These are phyloP conservation scores for Paramacrobiotus metropolitanus DNA, from an alignment of 1,140 invertebrate genomes.

Conservation along the genomic window DNA sequence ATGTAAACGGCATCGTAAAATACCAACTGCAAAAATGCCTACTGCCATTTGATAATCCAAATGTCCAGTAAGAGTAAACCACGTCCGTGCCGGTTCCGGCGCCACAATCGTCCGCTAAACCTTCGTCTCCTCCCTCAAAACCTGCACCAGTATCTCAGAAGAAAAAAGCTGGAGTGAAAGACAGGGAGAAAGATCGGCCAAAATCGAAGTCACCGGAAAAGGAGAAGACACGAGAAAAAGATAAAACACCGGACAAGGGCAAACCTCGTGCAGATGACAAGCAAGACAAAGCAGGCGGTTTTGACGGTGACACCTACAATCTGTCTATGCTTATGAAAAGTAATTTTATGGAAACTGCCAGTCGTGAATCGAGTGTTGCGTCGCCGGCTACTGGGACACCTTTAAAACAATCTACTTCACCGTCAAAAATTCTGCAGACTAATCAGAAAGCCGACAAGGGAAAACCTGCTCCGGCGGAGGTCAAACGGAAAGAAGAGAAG, in stretches of 20 bases:
- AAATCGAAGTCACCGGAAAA: conserved; percentile 5
- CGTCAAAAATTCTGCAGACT: neutral
- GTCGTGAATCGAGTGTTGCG: neutral
- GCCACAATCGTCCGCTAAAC: too few relatives aligned
- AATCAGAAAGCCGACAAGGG: too few relatives aligned
- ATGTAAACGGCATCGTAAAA: too few relatives aligned
- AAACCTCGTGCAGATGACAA: neutral
- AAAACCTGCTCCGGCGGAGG: too few relatives aligned
- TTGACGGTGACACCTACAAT: neutral
- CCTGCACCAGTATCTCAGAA: neutral
- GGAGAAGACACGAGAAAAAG: conserved; percentile 5
- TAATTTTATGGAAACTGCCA: neutral
- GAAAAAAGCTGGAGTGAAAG: conserved; percentile 35
- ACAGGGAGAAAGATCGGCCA: conserved; percentile 58
- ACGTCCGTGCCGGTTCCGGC: too few relatives aligned
- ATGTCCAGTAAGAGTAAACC: too few relatives aligned
- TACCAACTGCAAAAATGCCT: too few relatives aligned
- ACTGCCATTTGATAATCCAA: too few relatives aligned
- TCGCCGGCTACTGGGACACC: too few relatives aligned
- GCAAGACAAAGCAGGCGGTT: neutral
- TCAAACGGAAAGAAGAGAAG: too few relatives aligned
- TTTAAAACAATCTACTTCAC: too few relatives aligned
- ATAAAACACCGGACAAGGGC: neutral
- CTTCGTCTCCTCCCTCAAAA: neutral
- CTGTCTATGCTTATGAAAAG: neutral